phyloP scores from a whole-genome alignment of 2,797 vertebrate genomes.

The Anomalospiza imberbis region DNA sequence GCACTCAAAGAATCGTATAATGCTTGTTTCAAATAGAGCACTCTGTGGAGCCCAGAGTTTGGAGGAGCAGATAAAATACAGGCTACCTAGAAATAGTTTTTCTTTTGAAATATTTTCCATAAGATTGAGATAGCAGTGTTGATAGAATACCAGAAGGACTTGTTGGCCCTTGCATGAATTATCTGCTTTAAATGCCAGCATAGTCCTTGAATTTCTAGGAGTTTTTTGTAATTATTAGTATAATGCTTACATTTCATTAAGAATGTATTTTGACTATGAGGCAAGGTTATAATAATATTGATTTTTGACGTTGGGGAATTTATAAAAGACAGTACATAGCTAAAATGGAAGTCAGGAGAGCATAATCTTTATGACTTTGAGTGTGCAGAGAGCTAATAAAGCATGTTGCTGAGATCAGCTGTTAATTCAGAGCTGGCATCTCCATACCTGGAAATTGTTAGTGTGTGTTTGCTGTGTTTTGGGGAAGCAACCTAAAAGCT shows the following conservation, averaged over 20 bases:
- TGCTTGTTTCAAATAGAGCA: neutral
- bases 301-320: neutral
- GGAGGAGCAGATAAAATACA: neutral
- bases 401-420: neutral
- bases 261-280: neutral
- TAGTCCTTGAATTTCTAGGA: neutral
- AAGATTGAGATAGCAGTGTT: neutral
- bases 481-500: neutral
- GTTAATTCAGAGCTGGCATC: neutral
- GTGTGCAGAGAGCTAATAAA: neutral
- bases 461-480: neutral
- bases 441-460: neutral
- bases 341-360: neutral
- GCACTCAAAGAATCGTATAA: neutral
- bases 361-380: neutral
- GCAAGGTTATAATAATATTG: neutral
- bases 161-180: neutral
- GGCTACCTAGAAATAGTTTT: neutral
- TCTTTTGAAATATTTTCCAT: neutral
- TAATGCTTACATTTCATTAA: neutral
- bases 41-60: neutral
- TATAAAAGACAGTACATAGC: neutral
- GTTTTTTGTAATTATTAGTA: neutral
- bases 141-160: neutral
- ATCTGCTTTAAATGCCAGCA: neutral